Evolutionary conservation across 1,140 invertebrate species (phyloP), one percentile per base, ranked within the genome.

Genomic region (Ostrea edulis): DNA sequence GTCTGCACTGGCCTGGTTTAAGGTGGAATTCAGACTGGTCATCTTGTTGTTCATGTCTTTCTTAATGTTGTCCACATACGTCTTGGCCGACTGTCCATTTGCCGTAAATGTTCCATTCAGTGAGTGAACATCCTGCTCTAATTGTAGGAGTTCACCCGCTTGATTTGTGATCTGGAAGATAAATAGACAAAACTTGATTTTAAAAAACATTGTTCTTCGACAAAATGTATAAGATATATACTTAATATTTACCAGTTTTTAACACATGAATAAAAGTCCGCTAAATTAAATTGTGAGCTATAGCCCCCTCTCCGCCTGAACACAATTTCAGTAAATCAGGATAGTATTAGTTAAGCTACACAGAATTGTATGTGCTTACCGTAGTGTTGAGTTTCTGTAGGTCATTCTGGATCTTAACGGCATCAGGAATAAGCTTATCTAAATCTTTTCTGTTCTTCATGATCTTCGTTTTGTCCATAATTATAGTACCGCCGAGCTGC

Each of bases 381-480:
- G 84, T 22, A 0, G 17, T 25, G 17, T 81, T 25, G 12, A 88
- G 44, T n/a, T 82, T 86, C 44, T 35, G 22, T 1, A 88, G 22
- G 20, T 88, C 55, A 2, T 14, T 12, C 1, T 53, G n/a, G 14
- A 89, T 53, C 25, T 55, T 44, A 8, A 44, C n/a, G 51, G 85
- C 82, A 7, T 86, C 55, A 20, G 58, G 54, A 35, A 68, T 84
- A 2, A 89, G 51, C 7, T 25, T 51, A 4, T 0, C 8, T 8
- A 89, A 58, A 53, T 89, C 65, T 9, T 9, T 35, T 22, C 20
- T 77, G 44, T 82, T 62, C 29, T 44, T 12, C 5, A 82, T 11
- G 22, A 77, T 55, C 14, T 81, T 82, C 11, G 86, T 62, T 44
- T 86, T 54, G 87, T 81, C 54, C 0, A 9, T 85, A n/a, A 88